These are phyloP conservation scores for Rhagoletis pomonella DNA, from an alignment of 1,140 invertebrate genomes.

Conservation along the genomic window DNA sequence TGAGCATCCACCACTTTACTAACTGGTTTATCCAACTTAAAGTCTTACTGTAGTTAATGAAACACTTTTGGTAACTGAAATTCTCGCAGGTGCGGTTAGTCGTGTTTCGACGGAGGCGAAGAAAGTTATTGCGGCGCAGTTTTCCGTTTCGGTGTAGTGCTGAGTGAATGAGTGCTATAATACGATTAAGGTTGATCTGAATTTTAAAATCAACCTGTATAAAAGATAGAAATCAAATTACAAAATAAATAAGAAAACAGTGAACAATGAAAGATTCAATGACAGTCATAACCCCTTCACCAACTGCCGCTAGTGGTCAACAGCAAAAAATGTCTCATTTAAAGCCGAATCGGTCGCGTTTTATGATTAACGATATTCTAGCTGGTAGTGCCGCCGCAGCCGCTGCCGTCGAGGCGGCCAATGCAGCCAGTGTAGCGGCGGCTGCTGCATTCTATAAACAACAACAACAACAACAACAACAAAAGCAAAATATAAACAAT, in stretches of 20 bases:
- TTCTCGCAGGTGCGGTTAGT: constrained; percentile 69
- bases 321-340: constrained; percentile 73
- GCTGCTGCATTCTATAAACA: constrained; percentile 68
- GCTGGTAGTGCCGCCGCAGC: constrained; percentile 76
- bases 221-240: background rate
- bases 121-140: constrained; percentile 63
- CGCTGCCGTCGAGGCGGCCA: constrained; percentile 59
- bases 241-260: background rate
- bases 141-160: constrained; percentile 7
- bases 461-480: constrained; percentile 59
- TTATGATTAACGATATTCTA: constrained; percentile 88
- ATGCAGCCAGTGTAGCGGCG: constrained; percentile 55
- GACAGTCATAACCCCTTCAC: constrained; percentile 70
- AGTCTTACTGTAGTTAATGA: background rate
- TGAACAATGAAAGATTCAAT: constrained; percentile 72
- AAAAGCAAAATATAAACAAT: constrained; percentile 61
- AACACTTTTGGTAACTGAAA: constrained; percentile 53
- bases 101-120: constrained; percentile 71
- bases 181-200: background rate
- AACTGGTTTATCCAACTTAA: background rate
- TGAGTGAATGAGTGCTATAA: constrained; percentile 35
- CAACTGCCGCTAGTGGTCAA: constrained; percentile 58
- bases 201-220: background rate
- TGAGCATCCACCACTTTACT: constrained; percentile 2
- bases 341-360: constrained; percentile 82